These are phyloP conservation scores for Pipistrellus nathusii DNA, from an alignment of 2,797 vertebrate species.

Conservation along the genomic window DNA sequence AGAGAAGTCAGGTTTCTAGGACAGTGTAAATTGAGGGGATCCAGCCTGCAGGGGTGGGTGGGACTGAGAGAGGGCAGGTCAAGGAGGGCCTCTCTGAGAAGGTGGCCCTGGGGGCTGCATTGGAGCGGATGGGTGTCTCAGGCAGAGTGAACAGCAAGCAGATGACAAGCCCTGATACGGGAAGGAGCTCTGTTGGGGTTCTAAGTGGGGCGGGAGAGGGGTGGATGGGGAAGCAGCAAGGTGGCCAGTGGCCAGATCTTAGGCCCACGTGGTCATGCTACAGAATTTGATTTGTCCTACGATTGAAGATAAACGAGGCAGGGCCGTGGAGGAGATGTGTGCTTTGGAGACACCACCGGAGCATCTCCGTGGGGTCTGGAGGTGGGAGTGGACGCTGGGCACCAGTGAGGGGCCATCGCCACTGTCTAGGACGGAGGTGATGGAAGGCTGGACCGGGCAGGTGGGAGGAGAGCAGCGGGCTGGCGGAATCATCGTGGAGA, in stretches of 20 bases:
- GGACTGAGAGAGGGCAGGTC: background rate
- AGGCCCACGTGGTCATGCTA: background rate
- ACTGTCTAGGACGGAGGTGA: background rate
- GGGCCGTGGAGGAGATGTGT: background rate
- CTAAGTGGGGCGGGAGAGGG: too few relatives aligned
- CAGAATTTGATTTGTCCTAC: background rate
- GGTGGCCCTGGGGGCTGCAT: background rate
- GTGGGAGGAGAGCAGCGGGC: background rate
- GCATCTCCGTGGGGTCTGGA: background rate
- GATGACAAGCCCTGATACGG: background rate
- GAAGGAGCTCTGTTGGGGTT: background rate
- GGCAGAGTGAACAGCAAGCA: background rate
- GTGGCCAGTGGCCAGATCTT: background rate
- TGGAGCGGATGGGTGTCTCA: background rate
- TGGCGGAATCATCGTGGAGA: background rate
- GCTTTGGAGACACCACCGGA: background rate
- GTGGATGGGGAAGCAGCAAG: background rate
- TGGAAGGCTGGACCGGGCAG: background rate
- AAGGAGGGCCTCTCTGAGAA: background rate
- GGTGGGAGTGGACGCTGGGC: background rate
- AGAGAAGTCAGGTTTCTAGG: conserved; percentile 14
- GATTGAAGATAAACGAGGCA: background rate
- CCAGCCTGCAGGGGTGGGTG: background rate
- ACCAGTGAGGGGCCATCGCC: background rate
- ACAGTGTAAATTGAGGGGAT: background rate